A percentile compares a stretch with the other conserved stretches of the same genome.
Conservation (phyloP, 2,113 vertebrate species). For the Paraplagusia blochii region DNA sequence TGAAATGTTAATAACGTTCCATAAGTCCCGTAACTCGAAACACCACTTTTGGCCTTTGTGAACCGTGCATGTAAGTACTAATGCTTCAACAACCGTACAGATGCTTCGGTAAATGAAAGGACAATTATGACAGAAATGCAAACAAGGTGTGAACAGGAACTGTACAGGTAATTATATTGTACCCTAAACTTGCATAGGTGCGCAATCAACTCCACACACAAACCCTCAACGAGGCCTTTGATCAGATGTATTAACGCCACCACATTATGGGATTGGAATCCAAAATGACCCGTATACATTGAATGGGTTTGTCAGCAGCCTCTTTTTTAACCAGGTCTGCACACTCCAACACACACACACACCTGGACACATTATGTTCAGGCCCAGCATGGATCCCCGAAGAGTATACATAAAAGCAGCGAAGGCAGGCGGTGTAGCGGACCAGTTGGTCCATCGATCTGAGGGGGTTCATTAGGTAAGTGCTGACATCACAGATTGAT, state of each 20-base stretch:
- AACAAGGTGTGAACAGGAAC: conserved; percentile 1
- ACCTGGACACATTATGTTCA: conserved; percentile 35
- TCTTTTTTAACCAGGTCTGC: neutral
- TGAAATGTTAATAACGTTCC: no score
- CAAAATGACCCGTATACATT: neutral
- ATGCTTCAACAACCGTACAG: neutral
- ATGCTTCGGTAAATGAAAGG: neutral
- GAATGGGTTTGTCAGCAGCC: conserved; percentile 12
- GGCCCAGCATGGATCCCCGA: conserved; percentile 38
- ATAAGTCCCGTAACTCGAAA: no score
- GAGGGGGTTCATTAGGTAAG: conserved; percentile 96
- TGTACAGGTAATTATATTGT: conserved; percentile 1
- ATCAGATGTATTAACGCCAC: conserved; percentile 1
- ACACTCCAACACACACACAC: conserved; percentile 24
- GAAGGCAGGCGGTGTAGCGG: conserved; percentile 68
- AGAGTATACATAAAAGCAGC: conserved; percentile 64
- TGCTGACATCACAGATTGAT: conserved; percentile 99
- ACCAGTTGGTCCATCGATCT: conserved; percentile 87
- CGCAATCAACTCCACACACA: conserved; percentile 7
- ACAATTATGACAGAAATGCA: conserved; percentile 20
- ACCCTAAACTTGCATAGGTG: neutral
- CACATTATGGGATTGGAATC: neutral
- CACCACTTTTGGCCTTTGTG: neutral
- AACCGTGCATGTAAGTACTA: neutral
- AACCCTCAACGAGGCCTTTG: conserved; percentile 4